These are phyloP conservation scores for Camponotus pennsylvanicus DNA, from an alignment of 1,140 invertebrate genomes.

Conservation along the genomic window DNA sequence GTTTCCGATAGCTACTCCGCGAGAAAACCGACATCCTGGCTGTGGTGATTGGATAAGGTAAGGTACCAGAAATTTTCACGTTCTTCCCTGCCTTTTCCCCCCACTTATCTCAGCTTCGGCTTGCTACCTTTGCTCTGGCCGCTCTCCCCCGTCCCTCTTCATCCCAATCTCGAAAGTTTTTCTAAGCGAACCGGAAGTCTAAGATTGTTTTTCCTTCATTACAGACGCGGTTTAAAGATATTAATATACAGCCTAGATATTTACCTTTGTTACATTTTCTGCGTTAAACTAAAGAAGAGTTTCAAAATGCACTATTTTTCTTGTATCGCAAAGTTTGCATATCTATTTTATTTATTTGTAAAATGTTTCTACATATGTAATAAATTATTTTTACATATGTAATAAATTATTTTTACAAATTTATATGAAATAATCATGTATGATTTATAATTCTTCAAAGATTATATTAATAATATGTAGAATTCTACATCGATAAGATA, in stretches of 20 bases:
- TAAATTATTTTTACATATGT: neutral
- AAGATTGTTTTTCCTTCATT: conserved; percentile 65
- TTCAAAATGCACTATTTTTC: neutral
- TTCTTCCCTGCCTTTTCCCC: neutral
- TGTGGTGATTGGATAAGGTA: conserved; percentile 77
- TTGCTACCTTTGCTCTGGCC: neutral
- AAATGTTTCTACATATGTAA: no score
- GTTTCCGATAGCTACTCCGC: conserved; percentile 76
- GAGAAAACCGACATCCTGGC: conserved; percentile 67
- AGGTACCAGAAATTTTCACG: conserved; percentile 68
- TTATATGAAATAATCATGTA: neutral
- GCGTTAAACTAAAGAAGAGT: neutral
- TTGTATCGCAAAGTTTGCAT: neutral
- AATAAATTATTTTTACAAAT: conserved; percentile 6
- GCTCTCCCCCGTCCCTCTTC: conserved; percentile 36
- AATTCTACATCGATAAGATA: neutral
- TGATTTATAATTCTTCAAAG: neutral
- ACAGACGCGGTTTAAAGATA: conserved; percentile 66
- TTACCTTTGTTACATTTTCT: conserved; percentile 24
- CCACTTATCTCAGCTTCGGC: neutral
- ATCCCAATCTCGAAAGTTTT: conserved; percentile 71
- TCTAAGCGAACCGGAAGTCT: conserved; percentile 65
- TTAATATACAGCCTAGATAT: conserved; percentile 59
- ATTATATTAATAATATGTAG: neutral
- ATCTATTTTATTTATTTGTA: neutral